Conservation (phyloP, 2,888 invertebrate genomes). For the Ferdinandea cuprea region DNA sequence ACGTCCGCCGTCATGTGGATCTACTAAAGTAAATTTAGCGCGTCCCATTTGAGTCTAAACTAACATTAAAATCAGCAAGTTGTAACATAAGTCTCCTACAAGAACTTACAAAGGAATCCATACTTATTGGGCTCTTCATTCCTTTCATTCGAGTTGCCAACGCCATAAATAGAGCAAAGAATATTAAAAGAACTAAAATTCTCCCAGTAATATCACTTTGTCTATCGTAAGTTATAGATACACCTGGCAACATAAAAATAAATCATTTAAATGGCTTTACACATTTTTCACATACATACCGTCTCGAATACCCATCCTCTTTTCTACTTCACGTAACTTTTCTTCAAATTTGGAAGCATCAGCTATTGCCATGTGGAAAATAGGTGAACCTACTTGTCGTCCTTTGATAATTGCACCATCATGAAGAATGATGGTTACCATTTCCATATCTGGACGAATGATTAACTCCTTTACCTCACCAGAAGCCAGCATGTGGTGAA, state of each 20-base stretch:
- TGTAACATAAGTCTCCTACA: conserved; percentile 4
- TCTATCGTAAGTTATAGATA: conserved; percentile 93
- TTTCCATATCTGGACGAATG: conserved; percentile 92
- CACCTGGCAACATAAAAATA: conserved; percentile 83
- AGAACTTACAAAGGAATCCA: conserved; percentile 91
- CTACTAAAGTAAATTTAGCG: conserved; percentile 95
- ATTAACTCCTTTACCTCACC: conserved; percentile 96
- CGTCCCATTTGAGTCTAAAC: conserved; percentile 90
- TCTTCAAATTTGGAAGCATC: conserved; percentile 94
- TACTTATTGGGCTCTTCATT: conserved; percentile 87
- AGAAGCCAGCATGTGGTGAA: conserved; percentile 95
- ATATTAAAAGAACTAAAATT: conserved; percentile 87
- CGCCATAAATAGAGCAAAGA: conserved; percentile 87
- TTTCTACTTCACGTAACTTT: conserved; percentile 93
- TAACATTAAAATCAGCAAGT: conserved; percentile 31
- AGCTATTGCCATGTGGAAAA: conserved; percentile 93
- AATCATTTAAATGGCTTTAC: conserved; percentile 75
- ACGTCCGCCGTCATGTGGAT: conserved; percentile 93
- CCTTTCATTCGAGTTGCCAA: conserved; percentile 87
- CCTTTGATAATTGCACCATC: conserved; percentile 95
- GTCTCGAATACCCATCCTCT: conserved; percentile 90
- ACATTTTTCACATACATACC: conserved; percentile 81
- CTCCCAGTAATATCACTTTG: conserved; percentile 89
- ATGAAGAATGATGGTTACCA: conserved; percentile 92
- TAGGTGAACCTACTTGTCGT: conserved; percentile 85